Conservation (phyloP, 2,888 invertebrate species). For the Trissolcus japonicus region DNA sequence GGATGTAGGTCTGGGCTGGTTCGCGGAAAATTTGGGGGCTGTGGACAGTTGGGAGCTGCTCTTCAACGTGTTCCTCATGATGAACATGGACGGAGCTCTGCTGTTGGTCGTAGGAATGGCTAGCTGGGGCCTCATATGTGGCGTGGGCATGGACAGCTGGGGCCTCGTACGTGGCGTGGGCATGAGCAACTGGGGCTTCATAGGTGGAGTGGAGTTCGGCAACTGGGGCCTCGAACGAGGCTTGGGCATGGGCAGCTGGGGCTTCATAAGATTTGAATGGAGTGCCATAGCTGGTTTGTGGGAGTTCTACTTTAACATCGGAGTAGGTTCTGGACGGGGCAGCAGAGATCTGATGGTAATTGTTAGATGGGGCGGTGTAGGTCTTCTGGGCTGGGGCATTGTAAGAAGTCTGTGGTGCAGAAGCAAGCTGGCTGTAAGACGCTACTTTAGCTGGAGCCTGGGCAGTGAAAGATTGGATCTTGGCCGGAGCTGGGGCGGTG, state of each 20-base stretch:
- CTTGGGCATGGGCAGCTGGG: too few relatives aligned
- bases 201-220: slow-evolving; percentile 1
- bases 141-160: slow-evolving; percentile 7
- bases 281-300: too few relatives aligned
- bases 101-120: background rate
- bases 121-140: slow-evolving; percentile 4
- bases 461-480: slow-evolving; percentile 4
- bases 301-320: too few relatives aligned
- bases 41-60: slow-evolving; percentile 13
- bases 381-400: background rate
- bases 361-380: too few relatives aligned
- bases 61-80: slow-evolving; percentile 6
- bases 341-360: too few relatives aligned
- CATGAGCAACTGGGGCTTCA: slow-evolving; percentile 10
- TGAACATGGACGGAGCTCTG: slow-evolving; percentile 13
- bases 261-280: too few relatives aligned
- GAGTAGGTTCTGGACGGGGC: too few relatives aligned
- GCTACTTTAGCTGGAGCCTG: background rate
- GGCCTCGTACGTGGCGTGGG: slow-evolving; percentile 9
- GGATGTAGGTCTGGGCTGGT: slow-evolving; percentile 31
- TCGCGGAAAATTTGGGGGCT: slow-evolving; percentile 1
- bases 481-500: slow-evolving; percentile 8
- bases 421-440: too few relatives aligned
- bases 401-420: too few relatives aligned
- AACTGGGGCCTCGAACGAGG: slow-evolving; percentile 8